phyloP scores from a whole-genome alignment of 2,797 vertebrate species.

The Enteromius thamalakanensis region DNA sequence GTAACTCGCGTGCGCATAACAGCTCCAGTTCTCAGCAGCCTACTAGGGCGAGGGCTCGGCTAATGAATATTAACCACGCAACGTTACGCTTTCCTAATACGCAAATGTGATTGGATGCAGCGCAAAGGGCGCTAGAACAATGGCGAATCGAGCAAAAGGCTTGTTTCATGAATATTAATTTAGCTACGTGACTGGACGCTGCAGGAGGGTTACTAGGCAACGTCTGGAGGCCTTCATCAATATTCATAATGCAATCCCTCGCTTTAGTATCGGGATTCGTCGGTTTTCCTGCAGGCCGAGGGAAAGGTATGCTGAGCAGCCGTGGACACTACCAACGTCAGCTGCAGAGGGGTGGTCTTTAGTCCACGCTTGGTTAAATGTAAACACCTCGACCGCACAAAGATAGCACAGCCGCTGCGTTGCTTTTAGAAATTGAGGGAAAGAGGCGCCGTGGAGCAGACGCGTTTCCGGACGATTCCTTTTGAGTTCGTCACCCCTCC shows the following conservation, averaged over 20 bases:
- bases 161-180: slow-evolving; percentile 31
- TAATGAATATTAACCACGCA: slow-evolving; percentile 19
- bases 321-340: slow-evolving; percentile 75
- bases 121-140: not conserved
- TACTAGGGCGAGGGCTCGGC: not conserved
- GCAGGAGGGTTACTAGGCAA: slow-evolving; percentile 34
- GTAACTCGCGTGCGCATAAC: not conserved
- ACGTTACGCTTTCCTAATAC: not conserved
- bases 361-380: not conserved
- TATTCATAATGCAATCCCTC: slow-evolving; percentile 18
- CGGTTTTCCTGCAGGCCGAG: slow-evolving; percentile 60
- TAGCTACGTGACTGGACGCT: not conserved
- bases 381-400: slow-evolving; percentile 21
- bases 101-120: slow-evolving; percentile 5
- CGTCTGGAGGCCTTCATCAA: not conserved
- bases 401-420: not conserved
- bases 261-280: slow-evolving; percentile 61
- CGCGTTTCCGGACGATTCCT: slow-evolving; percentile 8
- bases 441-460: slow-evolving; percentile 8
- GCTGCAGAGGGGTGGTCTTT: slow-evolving; percentile 35
- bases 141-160: slow-evolving; percentile 2
- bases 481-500: slow-evolving; percentile 31
- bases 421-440: not conserved
- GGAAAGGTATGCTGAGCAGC: slow-evolving; percentile 76
- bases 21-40: not conserved